Conservation (phyloP, 2,888 invertebrate species). For the Andrena chrysosceles region DNA sequence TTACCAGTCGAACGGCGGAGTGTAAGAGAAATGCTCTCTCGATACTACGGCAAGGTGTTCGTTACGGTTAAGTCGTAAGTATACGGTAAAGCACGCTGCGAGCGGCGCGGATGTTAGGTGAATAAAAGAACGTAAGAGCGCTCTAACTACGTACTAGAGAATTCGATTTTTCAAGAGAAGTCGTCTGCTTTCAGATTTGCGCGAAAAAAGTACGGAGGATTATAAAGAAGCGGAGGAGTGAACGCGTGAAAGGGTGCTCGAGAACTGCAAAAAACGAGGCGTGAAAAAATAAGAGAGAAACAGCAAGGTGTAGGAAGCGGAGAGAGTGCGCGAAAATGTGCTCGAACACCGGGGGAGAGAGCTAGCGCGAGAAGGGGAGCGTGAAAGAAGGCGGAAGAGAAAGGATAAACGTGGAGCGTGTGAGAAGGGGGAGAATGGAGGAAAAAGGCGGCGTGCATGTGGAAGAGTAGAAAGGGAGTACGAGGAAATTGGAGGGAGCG, state of each 20-base stretch:
- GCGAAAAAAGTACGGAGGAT: not conserved
- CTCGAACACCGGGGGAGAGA: conserved; percentile 11
- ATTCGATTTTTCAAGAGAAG: no score
- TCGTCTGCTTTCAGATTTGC: not conserved
- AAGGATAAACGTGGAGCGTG: not conserved
- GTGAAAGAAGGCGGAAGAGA: conserved; percentile 3
- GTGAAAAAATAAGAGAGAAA: not conserved
- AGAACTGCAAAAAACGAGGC: not conserved
- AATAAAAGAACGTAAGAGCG: no score
- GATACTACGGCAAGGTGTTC: no score
- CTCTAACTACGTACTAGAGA: no score
- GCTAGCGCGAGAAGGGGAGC: conserved; percentile 9
- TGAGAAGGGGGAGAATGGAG: not conserved
- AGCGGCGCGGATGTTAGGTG: no score
- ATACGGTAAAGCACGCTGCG: no score
- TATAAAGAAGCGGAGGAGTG: not conserved
- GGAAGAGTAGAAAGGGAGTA: not conserved
- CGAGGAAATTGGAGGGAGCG: not conserved
- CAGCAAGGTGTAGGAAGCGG: not conserved
- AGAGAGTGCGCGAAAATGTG: conserved; percentile 11
- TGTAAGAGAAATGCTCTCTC: no score
- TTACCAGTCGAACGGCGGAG: no score
- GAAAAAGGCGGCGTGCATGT: not conserved
- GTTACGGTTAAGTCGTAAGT: no score
- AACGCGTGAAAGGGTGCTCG: not conserved